Evolutionary conservation across 2,797 vertebrate genomes (phyloP).

Genomic region (Acropternis orthonyx): DNA sequence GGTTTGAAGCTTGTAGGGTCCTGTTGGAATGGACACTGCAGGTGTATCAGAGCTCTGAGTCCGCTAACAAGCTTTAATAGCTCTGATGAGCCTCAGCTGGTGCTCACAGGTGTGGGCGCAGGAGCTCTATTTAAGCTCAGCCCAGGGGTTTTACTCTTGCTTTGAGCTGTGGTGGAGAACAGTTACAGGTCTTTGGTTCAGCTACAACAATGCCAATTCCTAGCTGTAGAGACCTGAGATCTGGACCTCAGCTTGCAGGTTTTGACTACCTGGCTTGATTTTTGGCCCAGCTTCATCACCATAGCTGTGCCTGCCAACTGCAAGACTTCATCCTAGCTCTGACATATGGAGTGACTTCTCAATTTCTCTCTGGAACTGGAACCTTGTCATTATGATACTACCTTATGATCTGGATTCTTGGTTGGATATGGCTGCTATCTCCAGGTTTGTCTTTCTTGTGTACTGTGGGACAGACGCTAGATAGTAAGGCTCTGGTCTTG

Average conservation of each 20-base stretch:
- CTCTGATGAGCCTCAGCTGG: background rate
- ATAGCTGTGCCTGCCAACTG: background rate
- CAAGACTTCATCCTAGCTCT: background rate
- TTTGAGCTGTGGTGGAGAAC: accelerated
- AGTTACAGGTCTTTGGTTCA: accelerated
- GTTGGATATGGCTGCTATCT: background rate
- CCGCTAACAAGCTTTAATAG: background rate
- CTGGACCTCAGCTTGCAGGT: background rate
- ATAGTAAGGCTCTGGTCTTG: background rate
- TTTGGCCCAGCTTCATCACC: background rate
- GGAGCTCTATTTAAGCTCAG: background rate
- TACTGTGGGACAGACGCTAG: background rate
- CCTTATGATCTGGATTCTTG: background rate
- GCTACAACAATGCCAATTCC: accelerated
- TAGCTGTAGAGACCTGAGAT: accelerated
- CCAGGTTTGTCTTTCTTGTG: background rate
- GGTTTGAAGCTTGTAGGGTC: background rate
- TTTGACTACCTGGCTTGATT: background rate
- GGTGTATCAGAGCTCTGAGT: background rate
- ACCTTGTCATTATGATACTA: accelerated
- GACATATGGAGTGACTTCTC: background rate
- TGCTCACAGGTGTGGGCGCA: background rate
- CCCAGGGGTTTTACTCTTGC: accelerated
- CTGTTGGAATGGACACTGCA: background rate
- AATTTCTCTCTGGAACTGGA: background rate